These are phyloP conservation scores for Rattus rattus DNA, from an alignment of 2,113 vertebrate genomes.

Conservation along the genomic window DNA sequence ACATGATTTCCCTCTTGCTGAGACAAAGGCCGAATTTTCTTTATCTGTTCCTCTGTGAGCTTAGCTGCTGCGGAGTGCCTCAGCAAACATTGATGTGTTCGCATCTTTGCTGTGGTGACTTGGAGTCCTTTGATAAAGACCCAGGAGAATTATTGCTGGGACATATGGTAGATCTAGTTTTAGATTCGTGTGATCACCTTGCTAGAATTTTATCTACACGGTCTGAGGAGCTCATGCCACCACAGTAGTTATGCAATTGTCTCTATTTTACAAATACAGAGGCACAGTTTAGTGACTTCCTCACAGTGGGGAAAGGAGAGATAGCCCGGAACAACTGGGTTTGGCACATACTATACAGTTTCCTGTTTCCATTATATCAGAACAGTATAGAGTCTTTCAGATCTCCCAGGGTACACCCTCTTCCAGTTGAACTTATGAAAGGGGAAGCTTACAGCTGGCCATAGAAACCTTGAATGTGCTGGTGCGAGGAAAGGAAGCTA, in stretches of 20 bases:
- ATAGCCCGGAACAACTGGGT: not conserved
- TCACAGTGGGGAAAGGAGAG: not conserved
- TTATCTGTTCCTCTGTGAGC: not conserved
- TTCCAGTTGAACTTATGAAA: not conserved
- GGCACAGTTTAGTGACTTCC: not conserved
- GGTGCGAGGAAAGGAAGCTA: not conserved
- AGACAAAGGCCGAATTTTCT: not conserved
- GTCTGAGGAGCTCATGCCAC: not conserved
- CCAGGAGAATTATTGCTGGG: not conserved
- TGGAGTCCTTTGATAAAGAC: not conserved
- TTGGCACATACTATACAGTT: not conserved
- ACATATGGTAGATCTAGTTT: not conserved
- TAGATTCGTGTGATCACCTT: not conserved
- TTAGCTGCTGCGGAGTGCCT: not conserved
- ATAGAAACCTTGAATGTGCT: not conserved
- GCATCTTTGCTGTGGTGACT: not conserved
- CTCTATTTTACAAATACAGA: not conserved
- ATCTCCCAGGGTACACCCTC: rapidly evolving
- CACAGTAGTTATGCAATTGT: not conserved
- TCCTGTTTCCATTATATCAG: not conserved
- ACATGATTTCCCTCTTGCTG: not conserved
- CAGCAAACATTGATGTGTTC: not conserved
- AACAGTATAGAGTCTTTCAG: slow-evolving; percentile 29
- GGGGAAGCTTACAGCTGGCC: not conserved
- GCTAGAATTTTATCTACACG: not conserved